These are phyloP conservation scores for Dione vanillae DNA, from an alignment of 2,888 invertebrate species.

Conservation along the genomic window DNA sequence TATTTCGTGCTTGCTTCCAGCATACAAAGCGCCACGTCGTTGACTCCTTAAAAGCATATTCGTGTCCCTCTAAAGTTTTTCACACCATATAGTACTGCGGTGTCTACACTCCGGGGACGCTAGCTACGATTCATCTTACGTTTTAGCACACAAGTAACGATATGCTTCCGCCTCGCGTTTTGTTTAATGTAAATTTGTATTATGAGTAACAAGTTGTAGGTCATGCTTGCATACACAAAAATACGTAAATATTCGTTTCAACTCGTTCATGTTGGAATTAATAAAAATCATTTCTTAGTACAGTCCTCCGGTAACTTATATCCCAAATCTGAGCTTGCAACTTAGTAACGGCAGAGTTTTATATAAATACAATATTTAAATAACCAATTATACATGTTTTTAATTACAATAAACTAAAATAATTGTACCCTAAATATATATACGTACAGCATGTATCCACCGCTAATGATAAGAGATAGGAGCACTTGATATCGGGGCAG, in stretches of 20 bases:
- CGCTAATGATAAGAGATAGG: constrained; percentile 13
- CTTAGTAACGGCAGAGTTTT: too few species aligned
- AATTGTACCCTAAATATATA: constrained; percentile 8
- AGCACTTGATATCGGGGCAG: constrained; percentile 12
- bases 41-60: constrained; percentile 69
- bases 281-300: too few species aligned
- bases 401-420: background rate
- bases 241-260: too few species aligned
- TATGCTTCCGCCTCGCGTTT: constrained; percentile 1
- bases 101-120: constrained; percentile 35
- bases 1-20: constrained; percentile 47
- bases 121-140: constrained; percentile 30
- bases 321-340: too few species aligned
- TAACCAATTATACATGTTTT: background rate
- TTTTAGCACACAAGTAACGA: constrained; percentile 23
- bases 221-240: too few species aligned
- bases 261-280: too few species aligned
- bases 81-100: constrained; percentile 44
- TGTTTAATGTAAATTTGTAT: background rate
- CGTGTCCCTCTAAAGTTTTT: constrained; percentile 69
- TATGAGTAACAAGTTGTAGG: too few species aligned
- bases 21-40: constrained; percentile 46
- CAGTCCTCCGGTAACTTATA: too few species aligned
- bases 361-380: background rate
- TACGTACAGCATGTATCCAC: constrained; percentile 6